Conservation (phyloP, 2,113 vertebrate genomes). For the Podocnemis expansa region DNA sequence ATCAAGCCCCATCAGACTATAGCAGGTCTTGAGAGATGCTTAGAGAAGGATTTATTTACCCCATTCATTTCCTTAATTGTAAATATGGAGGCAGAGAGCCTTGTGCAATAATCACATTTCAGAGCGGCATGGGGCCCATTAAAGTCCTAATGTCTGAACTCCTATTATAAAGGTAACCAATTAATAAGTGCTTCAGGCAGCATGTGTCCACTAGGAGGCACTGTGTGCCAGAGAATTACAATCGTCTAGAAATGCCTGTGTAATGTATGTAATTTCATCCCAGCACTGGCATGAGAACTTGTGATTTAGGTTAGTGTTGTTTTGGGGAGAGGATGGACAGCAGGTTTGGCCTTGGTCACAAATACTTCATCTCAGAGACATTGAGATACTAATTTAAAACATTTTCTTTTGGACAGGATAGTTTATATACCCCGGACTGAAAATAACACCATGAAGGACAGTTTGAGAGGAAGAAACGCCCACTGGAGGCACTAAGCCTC, state of each 20-base stretch:
- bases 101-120: background rate
- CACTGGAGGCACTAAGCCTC: background rate
- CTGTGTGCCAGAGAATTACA: background rate
- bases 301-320: accelerated
- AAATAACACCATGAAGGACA: background rate
- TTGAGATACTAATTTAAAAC: accelerated
- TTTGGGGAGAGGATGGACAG: background rate
- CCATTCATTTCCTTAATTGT: conserved; percentile 4
- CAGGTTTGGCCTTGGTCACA: background rate
- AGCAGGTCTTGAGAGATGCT: background rate
- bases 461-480: background rate
- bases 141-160: background rate
- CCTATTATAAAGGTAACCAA: background rate
- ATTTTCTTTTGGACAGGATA: background rate
- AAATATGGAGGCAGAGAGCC: background rate
- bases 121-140: background rate
- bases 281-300: background rate
- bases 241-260: background rate
- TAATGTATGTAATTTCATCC: background rate
- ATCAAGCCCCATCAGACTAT: background rate
- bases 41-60: conserved; percentile 11
- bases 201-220: conserved; percentile 69
- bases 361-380: background rate
- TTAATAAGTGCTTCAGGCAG: background rate
- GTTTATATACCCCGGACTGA: background rate